phyloP scores from a whole-genome alignment of 35 echinoderm and acorn worm genomes.

The Lytechinus pictus region DNA sequence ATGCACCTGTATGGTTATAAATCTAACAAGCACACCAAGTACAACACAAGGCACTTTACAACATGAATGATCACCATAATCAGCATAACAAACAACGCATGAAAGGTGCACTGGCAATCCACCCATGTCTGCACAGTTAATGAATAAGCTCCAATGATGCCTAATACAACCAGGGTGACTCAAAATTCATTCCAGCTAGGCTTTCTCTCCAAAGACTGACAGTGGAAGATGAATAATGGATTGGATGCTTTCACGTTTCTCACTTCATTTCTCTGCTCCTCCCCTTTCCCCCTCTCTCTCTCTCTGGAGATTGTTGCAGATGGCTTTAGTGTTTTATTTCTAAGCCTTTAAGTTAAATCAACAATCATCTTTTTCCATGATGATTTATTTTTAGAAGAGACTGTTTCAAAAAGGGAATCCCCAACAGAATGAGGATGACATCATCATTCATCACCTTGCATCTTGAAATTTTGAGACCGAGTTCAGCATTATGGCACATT shows the following conservation, averaged over 20 bases:
- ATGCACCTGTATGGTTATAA: not conserved
- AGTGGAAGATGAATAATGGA: not conserved
- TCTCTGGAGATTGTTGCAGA: not conserved
- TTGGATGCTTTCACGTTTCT: not conserved
- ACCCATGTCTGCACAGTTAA: not conserved
- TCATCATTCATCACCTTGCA: not conserved
- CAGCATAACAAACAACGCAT: conserved; percentile 11
- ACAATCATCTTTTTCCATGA: not conserved
- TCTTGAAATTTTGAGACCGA: no score
- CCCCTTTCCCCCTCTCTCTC: not conserved
- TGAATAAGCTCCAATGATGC: not conserved
- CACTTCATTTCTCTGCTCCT: not conserved
- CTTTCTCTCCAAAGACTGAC: not conserved
- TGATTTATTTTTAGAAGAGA: conserved; percentile 7
- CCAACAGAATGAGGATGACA: not conserved
- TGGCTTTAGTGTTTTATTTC: not conserved
- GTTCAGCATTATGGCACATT: no score
- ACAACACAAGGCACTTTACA: not conserved
- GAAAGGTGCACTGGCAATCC: not conserved
- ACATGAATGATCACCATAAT: not conserved
- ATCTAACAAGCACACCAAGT: not conserved
- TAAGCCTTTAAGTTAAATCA: not conserved
- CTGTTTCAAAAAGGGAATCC: not conserved
- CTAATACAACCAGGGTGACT: not conserved
- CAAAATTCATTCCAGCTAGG: not conserved